phyloP scores from a whole-genome alignment of 2,797 vertebrate species.

The Cirrhinus molitorella region DNA sequence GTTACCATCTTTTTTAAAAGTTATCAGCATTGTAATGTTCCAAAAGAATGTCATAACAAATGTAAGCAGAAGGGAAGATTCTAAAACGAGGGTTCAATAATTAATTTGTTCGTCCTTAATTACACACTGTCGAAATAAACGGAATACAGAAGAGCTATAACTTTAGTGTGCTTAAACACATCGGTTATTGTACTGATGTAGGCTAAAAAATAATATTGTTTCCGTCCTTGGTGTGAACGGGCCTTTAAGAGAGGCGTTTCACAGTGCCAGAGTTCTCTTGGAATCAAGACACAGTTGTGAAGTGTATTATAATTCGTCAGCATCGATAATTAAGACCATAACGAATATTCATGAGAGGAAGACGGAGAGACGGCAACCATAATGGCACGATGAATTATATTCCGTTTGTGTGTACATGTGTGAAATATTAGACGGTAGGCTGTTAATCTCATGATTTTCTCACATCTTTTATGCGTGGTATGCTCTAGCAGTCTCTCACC shows the following conservation, averaged over 20 bases:
- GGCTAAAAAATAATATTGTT: neutral
- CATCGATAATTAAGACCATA: constrained; percentile 74
- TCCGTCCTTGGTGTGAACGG: neutral
- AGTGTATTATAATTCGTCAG: constrained; percentile 72
- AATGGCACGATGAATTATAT: constrained; percentile 60
- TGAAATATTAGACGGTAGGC: constrained; percentile 59
- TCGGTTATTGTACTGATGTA: neutral
- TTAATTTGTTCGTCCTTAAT: neutral
- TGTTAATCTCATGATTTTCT: constrained; percentile 54
- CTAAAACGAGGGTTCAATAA: neutral
- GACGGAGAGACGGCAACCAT: constrained; percentile 47
- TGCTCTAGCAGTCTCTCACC: constrained; percentile 44
- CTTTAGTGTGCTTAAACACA: neutral
- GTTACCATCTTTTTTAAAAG: too few relatives aligned
- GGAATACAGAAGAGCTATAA: neutral
- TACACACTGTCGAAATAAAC: neutral
- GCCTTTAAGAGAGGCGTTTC: neutral
- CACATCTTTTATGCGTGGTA: constrained; percentile 60
- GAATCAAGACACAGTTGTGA: constrained; percentile 50
- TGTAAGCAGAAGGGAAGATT: neutral
- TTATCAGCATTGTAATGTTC: neutral
- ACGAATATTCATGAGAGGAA: constrained; percentile 68
- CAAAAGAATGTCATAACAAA: neutral
- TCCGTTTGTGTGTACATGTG: constrained; percentile 33
- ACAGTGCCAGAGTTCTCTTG: constrained; percentile 58